Percentiles rank a stretch among this genome's conserved stretches.
Evolutionary conservation across 2,113 vertebrate species (phyloP).

Genomic region (Phalacrocorax brasilianus): DNA sequence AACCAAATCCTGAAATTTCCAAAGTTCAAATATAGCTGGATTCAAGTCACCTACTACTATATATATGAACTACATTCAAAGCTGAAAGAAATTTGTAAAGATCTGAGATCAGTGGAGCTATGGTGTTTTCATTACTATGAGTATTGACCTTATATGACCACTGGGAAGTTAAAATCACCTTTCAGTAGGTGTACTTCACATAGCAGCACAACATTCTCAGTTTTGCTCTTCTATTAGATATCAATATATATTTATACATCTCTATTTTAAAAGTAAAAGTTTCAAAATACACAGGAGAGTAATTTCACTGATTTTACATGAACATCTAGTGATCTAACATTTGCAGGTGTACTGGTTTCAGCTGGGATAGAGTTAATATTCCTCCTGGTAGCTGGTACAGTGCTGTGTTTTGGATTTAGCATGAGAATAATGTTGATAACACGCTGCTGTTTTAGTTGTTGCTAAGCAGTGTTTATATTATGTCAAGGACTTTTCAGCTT

Average conservation of each 20-base stretch:
- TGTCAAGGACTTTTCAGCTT: no score
- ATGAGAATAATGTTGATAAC: no score
- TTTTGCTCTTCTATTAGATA: background rate
- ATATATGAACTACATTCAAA: background rate
- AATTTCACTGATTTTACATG: background rate
- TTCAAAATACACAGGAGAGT: background rate
- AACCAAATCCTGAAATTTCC: background rate
- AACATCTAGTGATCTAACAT: background rate
- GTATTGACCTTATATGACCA: background rate
- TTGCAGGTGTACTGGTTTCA: background rate
- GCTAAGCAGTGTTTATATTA: no score
- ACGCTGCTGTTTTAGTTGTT: no score
- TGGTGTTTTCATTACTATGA: background rate
- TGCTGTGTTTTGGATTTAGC: no score
- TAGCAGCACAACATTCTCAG: background rate
- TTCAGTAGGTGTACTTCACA: background rate
- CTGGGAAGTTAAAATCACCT: background rate
- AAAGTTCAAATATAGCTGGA: background rate
- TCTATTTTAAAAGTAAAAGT: background rate
- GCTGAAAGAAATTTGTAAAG: background rate
- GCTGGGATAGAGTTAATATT: no score
- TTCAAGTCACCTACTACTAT: background rate
- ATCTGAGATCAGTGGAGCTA: background rate
- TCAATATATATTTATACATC: background rate
- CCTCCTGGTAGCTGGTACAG: no score